Base-by-base conservation (phyloP, 2,797 vertebrate species). In the Gallinago solitaria region DNA sequence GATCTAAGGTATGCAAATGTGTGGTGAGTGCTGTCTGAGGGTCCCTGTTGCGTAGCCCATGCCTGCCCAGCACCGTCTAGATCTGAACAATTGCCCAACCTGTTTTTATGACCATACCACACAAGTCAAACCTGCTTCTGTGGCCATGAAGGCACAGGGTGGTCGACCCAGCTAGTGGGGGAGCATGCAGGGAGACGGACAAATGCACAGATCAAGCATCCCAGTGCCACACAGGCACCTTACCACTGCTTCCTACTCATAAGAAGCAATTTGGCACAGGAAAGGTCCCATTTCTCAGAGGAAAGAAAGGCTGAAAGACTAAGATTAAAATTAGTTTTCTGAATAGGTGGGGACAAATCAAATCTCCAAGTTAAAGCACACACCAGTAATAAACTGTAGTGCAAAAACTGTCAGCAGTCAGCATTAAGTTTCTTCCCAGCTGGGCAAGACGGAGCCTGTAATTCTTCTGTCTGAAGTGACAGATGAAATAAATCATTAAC, bases 401-500 rank as follows among this genome's bases (percentile, higher is more conserved):
- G 43, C 65, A 81, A 69, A 90, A 81, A 28, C 33, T 59, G 33
- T 24, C 24, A 79, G 51, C 63, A 76, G 14, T 87, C 9, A 1
- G 67, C 33, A 76, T 43, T 69, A 67, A 56, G 54, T 70, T 94
- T 93, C 67, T 48, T 70, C 59, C 35, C 56, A 79, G 37, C 17
- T 56, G 60, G 59, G 60, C 59, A 95, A 95, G 86, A 89, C 0
- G 0, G 8, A 89, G 61, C 90, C 39, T 0, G 0, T 92, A 93
- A 63, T 87, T 87, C 25, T 89, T 86, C 45, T 78, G 54, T 83
- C 65, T 93, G 74, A 91, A 89, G 41, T 76, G 54, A 90, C 61
- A 96, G 76, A 79, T 65, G 28, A 92, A 93, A 88, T 83, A 91
- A 88, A 94, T 67, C 35, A 93, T 68, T 93, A 96, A 76, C 50